Conservation (phyloP, 2,797 vertebrate genomes). For the Argya squamiceps region DNA sequence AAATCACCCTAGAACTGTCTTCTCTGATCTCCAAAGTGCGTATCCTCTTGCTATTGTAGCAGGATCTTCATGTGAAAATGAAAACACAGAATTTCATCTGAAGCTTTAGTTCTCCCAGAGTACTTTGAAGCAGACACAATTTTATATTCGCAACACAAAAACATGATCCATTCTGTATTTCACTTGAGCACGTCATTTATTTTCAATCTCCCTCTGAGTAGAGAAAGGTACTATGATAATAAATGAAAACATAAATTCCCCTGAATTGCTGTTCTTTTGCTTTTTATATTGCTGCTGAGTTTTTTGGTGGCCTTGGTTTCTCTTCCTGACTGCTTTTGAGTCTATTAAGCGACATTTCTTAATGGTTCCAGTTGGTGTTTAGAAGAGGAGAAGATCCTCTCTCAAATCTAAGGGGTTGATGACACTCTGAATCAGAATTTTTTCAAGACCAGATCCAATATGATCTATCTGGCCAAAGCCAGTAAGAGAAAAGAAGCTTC, state of each 20-base stretch:
- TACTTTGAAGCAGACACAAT: not conserved
- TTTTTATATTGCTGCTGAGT: slow-evolving; percentile 27
- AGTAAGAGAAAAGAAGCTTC: not conserved
- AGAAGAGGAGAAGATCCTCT: not conserved
- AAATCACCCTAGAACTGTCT: not conserved
- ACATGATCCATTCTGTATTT: slow-evolving; percentile 42
- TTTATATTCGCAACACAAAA: slow-evolving; percentile 51
- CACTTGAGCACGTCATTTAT: slow-evolving; percentile 41
- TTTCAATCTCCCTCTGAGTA: slow-evolving; percentile 39
- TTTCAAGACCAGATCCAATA: not conserved
- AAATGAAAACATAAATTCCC: slow-evolving; percentile 65
- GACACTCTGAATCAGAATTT: not conserved
- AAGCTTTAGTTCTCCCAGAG: not conserved
- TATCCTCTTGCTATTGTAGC: not conserved
- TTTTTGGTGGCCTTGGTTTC: slow-evolving; percentile 14
- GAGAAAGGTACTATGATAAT: slow-evolving; percentile 35
- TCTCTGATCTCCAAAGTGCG: not conserved
- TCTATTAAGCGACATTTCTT: not conserved
- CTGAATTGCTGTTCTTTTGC: slow-evolving; percentile 32
- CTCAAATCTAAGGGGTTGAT: not conserved
- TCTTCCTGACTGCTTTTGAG: not conserved
- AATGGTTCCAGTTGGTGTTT: not conserved
- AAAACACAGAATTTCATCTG: not conserved
- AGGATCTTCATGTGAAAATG: not conserved
- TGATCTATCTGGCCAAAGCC: not conserved